Percentiles rank a stretch among this genome's conserved stretches.
phyloP scores from a whole-genome alignment of 2,797 vertebrate genomes.

The Tolypeutes matacus region DNA sequence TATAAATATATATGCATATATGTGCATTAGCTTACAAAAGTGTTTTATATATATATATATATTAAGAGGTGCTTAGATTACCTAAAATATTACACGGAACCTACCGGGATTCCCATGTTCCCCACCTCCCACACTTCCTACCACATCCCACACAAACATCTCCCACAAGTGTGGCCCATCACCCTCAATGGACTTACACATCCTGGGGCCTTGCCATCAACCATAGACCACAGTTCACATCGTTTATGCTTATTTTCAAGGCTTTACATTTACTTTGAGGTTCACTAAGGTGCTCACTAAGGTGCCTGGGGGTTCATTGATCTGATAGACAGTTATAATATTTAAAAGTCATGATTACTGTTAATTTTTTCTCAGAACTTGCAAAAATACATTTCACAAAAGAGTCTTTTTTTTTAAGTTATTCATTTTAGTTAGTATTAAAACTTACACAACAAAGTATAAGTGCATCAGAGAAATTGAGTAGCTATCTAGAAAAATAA shows the following conservation, averaged over 20 bases:
- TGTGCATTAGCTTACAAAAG: too few relatives aligned
- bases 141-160: too few relatives aligned
- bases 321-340: not conserved
- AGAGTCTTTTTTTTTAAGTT: not conserved
- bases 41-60: too few relatives aligned
- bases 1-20: too few relatives aligned
- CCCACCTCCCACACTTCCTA: too few relatives aligned
- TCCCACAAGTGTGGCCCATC: too few relatives aligned
- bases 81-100: too few relatives aligned
- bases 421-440: conserved; percentile 51
- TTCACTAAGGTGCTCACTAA: not conserved
- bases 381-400: not conserved
- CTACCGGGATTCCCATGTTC: too few relatives aligned
- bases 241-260: not conserved
- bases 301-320: not conserved
- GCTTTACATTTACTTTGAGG: not conserved
- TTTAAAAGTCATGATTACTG: conserved; percentile 35
- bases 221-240: too few relatives aligned
- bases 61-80: too few relatives aligned
- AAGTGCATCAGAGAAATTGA: not conserved
- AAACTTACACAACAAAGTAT: not conserved
- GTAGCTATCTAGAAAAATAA: not conserved
- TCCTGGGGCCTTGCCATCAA: too few relatives aligned
- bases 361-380: not conserved
- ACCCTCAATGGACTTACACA: too few relatives aligned